Conservation (phyloP, 64 coral and sea anemone species). For the Anthopleura sola region DNA sequence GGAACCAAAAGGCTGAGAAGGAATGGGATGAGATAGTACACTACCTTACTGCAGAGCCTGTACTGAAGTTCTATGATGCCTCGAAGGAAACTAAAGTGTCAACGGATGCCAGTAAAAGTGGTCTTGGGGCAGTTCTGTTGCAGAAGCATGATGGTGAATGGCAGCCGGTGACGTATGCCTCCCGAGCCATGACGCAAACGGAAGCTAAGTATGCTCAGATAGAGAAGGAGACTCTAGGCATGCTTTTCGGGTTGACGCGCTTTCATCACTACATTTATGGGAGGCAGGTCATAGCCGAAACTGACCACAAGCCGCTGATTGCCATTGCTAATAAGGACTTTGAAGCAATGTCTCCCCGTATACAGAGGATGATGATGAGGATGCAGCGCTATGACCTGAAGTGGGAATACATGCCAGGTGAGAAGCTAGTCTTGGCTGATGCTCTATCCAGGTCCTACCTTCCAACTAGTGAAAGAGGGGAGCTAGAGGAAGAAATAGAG, state of each 20-base stretch:
- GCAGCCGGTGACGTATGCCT: conserved; percentile 25
- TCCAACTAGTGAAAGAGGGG: background rate
- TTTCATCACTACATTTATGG: conserved; percentile 28
- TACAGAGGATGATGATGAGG: conserved; percentile 19
- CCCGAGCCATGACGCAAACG: background rate
- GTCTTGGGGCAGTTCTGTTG: conserved; percentile 32
- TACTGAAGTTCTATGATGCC: conserved; percentile 23
- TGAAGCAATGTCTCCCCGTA: background rate
- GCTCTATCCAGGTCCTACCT: background rate
- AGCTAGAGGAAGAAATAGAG: conserved; percentile 13
- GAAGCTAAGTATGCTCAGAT: conserved; percentile 15
- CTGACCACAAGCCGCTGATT: conserved; percentile 19
- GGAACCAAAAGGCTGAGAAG: conserved; percentile 25
- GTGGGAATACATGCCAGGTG: background rate
- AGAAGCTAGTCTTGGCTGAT: conserved; percentile 2
- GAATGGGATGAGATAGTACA: conserved; percentile 32
- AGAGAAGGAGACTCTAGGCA: conserved; percentile 16
- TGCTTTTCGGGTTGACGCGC: background rate
- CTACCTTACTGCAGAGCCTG: conserved; percentile 30
- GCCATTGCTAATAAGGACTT: background rate
- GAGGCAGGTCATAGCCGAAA: background rate
- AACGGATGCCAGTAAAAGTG: conserved; percentile 30
- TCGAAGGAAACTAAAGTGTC: conserved; percentile 24
- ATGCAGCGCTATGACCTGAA: background rate
- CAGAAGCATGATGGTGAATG: conserved; percentile 17